A percentile compares a stretch with the other conserved stretches of the same genome.
phyloP scores from a whole-genome alignment of 2,113 vertebrate genomes.

The Poeciliopsis occidentalis region DNA sequence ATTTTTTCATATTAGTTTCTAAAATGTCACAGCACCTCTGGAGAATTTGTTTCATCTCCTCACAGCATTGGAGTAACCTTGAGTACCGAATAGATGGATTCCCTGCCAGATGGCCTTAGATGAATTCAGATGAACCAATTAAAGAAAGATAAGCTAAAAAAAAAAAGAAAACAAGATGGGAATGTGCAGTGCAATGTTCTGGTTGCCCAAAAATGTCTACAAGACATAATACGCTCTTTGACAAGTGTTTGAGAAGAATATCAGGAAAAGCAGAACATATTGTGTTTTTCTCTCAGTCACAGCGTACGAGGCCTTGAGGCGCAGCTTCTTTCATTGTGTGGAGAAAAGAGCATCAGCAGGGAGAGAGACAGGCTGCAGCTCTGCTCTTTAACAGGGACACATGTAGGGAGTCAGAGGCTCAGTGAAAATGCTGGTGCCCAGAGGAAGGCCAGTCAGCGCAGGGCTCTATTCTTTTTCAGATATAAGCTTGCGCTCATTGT shows the following conservation, averaged over 20 bases:
- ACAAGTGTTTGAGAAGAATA: background rate
- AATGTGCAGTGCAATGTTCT: background rate
- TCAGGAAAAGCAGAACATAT: conserved; percentile 23
- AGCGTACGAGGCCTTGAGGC: conserved; percentile 17
- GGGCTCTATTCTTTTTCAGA: conserved; percentile 64
- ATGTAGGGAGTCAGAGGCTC: conserved; percentile 68
- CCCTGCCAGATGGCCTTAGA: conserved; percentile 28
- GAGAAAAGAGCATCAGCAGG: conserved; percentile 34
- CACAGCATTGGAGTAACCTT: conserved; percentile 71
- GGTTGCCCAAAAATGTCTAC: background rate
- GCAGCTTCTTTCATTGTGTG: conserved; percentile 70
- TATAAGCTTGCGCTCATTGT: conserved; percentile 67
- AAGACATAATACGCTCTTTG: background rate
- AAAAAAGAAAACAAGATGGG: background rate
- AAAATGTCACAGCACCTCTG: conserved; percentile 54
- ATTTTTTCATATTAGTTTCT: conserved; percentile 13
- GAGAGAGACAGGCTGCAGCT: conserved; percentile 36
- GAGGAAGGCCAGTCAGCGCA: conserved; percentile 62
- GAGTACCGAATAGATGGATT: background rate
- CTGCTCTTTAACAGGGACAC: conserved; percentile 57
- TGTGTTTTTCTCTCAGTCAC: conserved; percentile 39
- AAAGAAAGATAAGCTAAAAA: conserved; percentile 4
- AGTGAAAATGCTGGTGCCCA: conserved; percentile 68
- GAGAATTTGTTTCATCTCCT: conserved; percentile 34
- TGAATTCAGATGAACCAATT: conserved; percentile 33